Percentiles rank a stretch among this genome's conserved stretches.
These are phyloP conservation scores for Battus philenor DNA, from an alignment of 1,140 invertebrate genomes.

Conservation along the genomic window DNA sequence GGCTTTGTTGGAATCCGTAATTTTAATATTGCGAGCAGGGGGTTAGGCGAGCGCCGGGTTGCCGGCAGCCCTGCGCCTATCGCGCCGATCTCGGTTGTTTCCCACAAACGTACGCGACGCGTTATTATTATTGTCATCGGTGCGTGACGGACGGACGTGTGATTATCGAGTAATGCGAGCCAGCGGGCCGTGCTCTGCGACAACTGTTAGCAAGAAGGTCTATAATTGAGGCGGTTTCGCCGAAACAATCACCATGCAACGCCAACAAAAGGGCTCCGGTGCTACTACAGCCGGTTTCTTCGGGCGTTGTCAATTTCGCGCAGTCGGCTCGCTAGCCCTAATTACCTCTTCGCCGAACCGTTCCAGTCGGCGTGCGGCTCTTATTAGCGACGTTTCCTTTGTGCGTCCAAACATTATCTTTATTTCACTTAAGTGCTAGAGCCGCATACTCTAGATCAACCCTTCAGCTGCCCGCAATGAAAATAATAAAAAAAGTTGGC, in stretches of 20 bases:
- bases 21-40: too few species aligned
- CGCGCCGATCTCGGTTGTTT: conserved; percentile 23
- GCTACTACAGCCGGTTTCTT: conserved; percentile 20
- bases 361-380: conserved; percentile 22
- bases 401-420: conserved; percentile 14
- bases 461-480: too few species aligned
- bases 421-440: too few species aligned
- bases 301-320: conserved; percentile 41
- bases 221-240: conserved; percentile 48
- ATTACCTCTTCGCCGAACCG: conserved; percentile 38
- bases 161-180: conserved; percentile 39
- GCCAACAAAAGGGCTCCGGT: conserved; percentile 30
- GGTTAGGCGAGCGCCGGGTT: not conserved
- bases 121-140: conserved; percentile 48
- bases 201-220: conserved; percentile 42
- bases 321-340: conserved; percentile 31
- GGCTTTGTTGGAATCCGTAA: too few species aligned
- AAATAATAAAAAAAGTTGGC: too few species aligned
- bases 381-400: conserved; percentile 34
- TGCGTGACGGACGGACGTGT: conserved; percentile 50
- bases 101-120: conserved; percentile 33
- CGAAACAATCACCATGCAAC: conserved; percentile 44
- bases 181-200: conserved; percentile 34
- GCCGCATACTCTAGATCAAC: too few species aligned
- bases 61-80: conserved; percentile 9